Conservation (phyloP, 2,888 invertebrate species). For the Drosophila pullipes region DNA sequence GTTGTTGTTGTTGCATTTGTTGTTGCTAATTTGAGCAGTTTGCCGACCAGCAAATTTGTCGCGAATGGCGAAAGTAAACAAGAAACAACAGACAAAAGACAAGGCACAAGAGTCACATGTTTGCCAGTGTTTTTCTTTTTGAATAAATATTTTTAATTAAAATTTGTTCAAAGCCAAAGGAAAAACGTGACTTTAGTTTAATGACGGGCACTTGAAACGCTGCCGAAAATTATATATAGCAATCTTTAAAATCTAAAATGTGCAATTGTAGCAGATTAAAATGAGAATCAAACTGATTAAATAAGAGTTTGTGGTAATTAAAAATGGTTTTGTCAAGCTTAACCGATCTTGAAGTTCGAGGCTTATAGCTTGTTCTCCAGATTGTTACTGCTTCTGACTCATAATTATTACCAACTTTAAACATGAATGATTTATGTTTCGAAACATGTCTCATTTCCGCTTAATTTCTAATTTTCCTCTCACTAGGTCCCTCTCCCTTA, state of each 20-base stretch:
- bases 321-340: background rate
- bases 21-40: constrained; percentile 78
- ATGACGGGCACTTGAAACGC: constrained; percentile 21
- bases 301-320: background rate
- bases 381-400: background rate
- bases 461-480: constrained; percentile 2
- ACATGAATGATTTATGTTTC: constrained; percentile 26
- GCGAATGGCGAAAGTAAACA: constrained; percentile 71
- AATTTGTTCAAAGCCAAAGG: constrained; percentile 49
- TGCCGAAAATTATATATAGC: background rate
- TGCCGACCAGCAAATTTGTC: constrained; percentile 55
- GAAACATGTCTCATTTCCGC: constrained; percentile 31
- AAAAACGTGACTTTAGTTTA: constrained; percentile 49
- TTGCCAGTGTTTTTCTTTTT: constrained; percentile 47
- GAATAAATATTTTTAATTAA: constrained; percentile 76
- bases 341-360: background rate
- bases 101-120: constrained; percentile 57
- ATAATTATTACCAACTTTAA: background rate
- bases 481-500: background rate
- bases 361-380: background rate
- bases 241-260: constrained; percentile 7
- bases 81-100: constrained; percentile 46
- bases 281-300: background rate
- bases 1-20: constrained; percentile 49
- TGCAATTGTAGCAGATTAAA: background rate